These are phyloP conservation scores for Agrochola litura DNA, from an alignment of 2,888 invertebrate genomes.

Conservation along the genomic window DNA sequence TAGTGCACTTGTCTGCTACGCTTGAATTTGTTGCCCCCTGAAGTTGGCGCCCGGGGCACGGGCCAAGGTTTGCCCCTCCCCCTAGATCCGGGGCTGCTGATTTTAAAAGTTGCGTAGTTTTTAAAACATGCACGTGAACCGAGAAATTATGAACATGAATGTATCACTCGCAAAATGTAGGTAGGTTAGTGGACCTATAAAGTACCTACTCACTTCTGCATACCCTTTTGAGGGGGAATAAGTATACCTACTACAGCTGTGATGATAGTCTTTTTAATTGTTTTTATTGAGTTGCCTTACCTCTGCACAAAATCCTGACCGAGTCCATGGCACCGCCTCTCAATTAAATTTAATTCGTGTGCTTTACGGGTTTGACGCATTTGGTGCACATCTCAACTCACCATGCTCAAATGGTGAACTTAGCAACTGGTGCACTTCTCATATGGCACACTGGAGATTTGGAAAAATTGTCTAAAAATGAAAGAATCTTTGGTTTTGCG, in stretches of 20 bases:
- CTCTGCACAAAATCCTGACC: background rate
- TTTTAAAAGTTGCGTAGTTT: background rate
- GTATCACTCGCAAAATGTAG: background rate
- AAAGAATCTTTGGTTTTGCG: too few relatives aligned
- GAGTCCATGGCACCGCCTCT: slow-evolving; percentile 11
- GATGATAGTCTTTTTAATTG: background rate
- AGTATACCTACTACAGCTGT: background rate
- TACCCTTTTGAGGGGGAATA: background rate
- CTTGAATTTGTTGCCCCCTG: too few relatives aligned
- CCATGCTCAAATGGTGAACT: too few relatives aligned
- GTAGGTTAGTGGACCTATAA: background rate
- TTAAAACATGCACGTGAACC: background rate
- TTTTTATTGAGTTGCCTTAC: background rate
- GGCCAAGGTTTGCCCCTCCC: too few relatives aligned
- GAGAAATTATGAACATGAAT: background rate
- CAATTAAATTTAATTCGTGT: slow-evolving; percentile 47
- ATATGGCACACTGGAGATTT: too few relatives aligned
- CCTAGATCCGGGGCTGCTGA: background rate
- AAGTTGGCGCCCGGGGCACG: too few relatives aligned
- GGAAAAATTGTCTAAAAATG: too few relatives aligned
- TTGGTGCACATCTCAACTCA: too few relatives aligned
- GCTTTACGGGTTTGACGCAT: too few relatives aligned
- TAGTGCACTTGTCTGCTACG: too few relatives aligned
- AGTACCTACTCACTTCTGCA: background rate
- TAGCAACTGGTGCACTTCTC: too few relatives aligned